Evolutionary conservation across 1,140 invertebrate genomes (phyloP), one percentile per base, ranked within the genome.

Genomic region (Ceratosolen fusciceps): DNA sequence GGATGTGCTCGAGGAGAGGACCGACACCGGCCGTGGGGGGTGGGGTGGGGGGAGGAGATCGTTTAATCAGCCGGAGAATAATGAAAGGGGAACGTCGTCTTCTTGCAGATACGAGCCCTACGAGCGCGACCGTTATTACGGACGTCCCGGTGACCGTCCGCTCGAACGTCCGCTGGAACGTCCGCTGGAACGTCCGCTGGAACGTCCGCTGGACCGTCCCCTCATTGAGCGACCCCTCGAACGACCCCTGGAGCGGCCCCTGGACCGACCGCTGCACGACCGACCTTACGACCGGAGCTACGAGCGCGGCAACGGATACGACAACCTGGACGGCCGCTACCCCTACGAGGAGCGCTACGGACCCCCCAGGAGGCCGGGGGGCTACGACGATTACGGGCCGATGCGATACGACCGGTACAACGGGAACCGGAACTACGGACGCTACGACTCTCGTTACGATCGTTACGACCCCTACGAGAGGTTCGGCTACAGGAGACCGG

Each of bases 301-400:
- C 77, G 87, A 88, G 19, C 88, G 43, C 85, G 89, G 89, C 49
- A 87, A 89, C 73, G 88, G 88, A 68, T 90, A 89, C 77, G 88
- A 88, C 72, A 89, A 88, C 82, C 82, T 87, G 58, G 87, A 89
- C 58, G 56, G 82, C 19, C 83, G 85, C 21, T 85, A 85, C 65
- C 82, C 84, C 49, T 84, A 86, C 82, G 85, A 83, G 10, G 83
- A 84, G 49, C 84, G 85, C 52, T 88, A 87, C 67, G 86, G 74
- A 37, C 67, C 79, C 7, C 29, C 79, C 31, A 31, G 54, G n/a
- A 43, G 78, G 73, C 81, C 80, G 29, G 21, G 31, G 29, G 21
- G 31, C 7, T 80, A 82, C 34, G 86, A 86, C 0, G 85, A 86
- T 24, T 84, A 82, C 26, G 84, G 86, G 70, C 79, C 82, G 31